Evolutionary conservation across 1,140 invertebrate species (phyloP).

Genomic region (Hyposmocoma kahamanoa): DNA sequence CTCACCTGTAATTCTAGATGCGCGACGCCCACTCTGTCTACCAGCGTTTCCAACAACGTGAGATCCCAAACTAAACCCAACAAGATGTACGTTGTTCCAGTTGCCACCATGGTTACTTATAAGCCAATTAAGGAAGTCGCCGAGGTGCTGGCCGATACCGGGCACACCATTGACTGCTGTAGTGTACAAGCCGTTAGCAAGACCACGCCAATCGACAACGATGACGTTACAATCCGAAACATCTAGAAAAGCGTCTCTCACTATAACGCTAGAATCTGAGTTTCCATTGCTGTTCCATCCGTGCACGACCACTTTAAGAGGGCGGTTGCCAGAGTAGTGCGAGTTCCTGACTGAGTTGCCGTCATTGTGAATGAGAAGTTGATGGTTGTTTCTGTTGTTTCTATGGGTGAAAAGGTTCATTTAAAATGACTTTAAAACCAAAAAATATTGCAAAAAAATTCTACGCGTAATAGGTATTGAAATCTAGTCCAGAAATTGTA

Average conservation of each 20-base stretch:
- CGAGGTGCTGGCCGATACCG: constrained; percentile 41
- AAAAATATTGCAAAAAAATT: too few relatives aligned
- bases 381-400: constrained; percentile 24
- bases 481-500: too few relatives aligned
- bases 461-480: too few relatives aligned
- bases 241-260: constrained; percentile 54
- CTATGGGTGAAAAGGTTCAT: too few relatives aligned
- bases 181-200: constrained; percentile 42
- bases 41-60: constrained; percentile 86
- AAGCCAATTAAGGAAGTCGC: constrained; percentile 40
- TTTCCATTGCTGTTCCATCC: constrained; percentile 49
- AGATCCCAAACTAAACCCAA: constrained; percentile 89
- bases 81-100: constrained; percentile 78
- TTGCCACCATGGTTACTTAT: constrained; percentile 27
- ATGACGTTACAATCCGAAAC: constrained; percentile 73
- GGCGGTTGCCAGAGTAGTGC: constrained; percentile 26
- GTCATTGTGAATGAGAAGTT: constrained; percentile 30
- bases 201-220: constrained; percentile 51
- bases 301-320: constrained; percentile 40
- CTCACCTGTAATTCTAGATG: constrained; percentile 33
- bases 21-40: constrained; percentile 41
- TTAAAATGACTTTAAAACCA: too few relatives aligned
- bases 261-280: constrained; percentile 25
- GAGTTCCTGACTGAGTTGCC: constrained; percentile 32
- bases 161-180: constrained; percentile 69